Percentiles rank a stretch among this genome's conserved stretches.
phyloP scores from a whole-genome alignment of 1,140 invertebrate species.

The Diorhabda elongata region DNA sequence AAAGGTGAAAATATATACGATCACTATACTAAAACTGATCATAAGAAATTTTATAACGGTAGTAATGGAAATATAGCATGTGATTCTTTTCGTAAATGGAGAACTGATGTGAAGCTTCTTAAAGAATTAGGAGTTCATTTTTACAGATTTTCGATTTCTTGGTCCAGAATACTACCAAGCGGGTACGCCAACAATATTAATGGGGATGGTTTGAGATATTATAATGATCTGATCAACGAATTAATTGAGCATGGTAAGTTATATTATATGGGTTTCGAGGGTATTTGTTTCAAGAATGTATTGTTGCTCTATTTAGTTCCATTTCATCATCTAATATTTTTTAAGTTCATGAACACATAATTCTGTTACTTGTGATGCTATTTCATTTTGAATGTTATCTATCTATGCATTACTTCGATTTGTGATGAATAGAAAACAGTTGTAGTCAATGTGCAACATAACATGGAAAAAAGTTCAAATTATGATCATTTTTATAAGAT shows the following conservation, averaged over 20 bases:
- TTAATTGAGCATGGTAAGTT: conserved; percentile 49
- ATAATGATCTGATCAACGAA: conserved; percentile 59
- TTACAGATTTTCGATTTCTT: conserved; percentile 59
- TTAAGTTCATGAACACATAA: too few relatives aligned
- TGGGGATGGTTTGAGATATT: conserved; percentile 58
- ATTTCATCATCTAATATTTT: too few relatives aligned
- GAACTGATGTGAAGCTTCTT: conserved; percentile 52
- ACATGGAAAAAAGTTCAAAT: too few relatives aligned
- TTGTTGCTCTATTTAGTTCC: too few relatives aligned
- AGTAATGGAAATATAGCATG: conserved; percentile 11
- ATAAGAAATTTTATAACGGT: conserved; percentile 23
- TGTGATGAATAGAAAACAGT: too few relatives aligned
- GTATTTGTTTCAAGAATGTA: neutral
- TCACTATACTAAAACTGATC: conserved; percentile 51
- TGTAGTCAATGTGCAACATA: too few relatives aligned
- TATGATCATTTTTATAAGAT: too few relatives aligned
- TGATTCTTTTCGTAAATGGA: conserved; percentile 56
- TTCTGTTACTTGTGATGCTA: too few relatives aligned
- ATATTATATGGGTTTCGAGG: neutral
- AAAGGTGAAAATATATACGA: conserved; percentile 56
- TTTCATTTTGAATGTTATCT: too few relatives aligned
- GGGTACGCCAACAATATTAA: conserved; percentile 51
- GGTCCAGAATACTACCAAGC: conserved; percentile 47
- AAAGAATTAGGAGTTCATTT: conserved; percentile 50
- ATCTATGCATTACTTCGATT: too few relatives aligned